Evolutionary conservation across 2,113 vertebrate species (phyloP), one percentile per base, ranked within the genome.

Genomic region (Callipepla californica): DNA sequence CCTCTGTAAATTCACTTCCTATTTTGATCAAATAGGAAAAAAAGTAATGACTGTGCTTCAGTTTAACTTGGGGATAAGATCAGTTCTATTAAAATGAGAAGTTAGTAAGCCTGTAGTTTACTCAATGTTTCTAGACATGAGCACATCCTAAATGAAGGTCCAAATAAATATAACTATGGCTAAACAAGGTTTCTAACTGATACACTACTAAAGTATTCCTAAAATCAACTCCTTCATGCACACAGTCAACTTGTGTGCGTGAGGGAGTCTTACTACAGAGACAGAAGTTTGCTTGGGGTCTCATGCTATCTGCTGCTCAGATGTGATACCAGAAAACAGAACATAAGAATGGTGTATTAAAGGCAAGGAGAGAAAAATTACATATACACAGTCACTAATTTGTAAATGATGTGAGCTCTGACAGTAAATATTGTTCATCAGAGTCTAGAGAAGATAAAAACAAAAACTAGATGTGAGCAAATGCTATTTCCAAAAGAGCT

Each of bases 201-300:
- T 13, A 1, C 11, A 4, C 13, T 25, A 19, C 19, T 25, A 3
- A 4, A 48, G 2, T 66, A 4, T 47, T 51, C 32, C 32, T 65
- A 51, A 68, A 67, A 40, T 32, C 12, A 82, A 82, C 6, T 3
- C 4, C 42, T 44, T 12, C 38, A 16, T 3, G 16, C 32, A 50
- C 5, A 4, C 3, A 30, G 30, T 9, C 25, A 40, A 30, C 22
- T n/a, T 19, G 11, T 13, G 34, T 40, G 40, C 40, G 25, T 7
- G 19, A 40, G 40, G 2, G 1, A 28, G 9, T 65, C 16, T 30
- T 34, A 1, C 30, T 36, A n/a, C 0, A 22, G 50, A 70, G 45
- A 53, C 0, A 4, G 13, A 75, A 34, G 9, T 5, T 1, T 16
- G 2, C 1, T 69, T 32, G 38, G 30, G 14, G 9, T 44, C 57